Percentiles rank a stretch among this genome's conserved stretches.
These are phyloP conservation scores for Boloria euphrosyne DNA, from an alignment of 2,888 invertebrate genomes.

Conservation along the genomic window DNA sequence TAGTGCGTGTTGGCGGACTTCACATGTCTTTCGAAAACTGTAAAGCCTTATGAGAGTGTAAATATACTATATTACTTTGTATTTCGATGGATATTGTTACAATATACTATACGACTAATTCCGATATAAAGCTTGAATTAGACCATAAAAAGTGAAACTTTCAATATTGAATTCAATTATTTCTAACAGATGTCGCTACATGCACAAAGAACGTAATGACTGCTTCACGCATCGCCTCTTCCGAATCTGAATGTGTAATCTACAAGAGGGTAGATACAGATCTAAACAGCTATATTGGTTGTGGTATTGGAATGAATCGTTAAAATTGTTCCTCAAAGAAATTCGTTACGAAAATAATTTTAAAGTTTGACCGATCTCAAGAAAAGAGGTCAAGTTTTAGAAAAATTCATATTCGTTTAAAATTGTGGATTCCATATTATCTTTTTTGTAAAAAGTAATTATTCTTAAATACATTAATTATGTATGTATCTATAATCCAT, in stretches of 20 bases:
- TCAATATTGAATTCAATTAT: slow-evolving; percentile 4
- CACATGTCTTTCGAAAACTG: no score
- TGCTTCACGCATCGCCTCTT: slow-evolving; percentile 60
- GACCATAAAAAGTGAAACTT: background rate
- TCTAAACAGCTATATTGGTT: slow-evolving; percentile 59
- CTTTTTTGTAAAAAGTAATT: no score
- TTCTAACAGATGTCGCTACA: slow-evolving; percentile 43
- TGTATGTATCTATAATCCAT: no score
- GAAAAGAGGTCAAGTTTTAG: background rate
- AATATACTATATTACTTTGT: no score
- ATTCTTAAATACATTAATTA: no score
- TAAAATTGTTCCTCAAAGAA: slow-evolving; percentile 20
- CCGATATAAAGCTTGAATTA: no score
- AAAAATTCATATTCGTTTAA: no score
- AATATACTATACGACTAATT: no score
- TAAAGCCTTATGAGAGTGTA: no score
- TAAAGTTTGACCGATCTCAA: background rate
- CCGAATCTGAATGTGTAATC: slow-evolving; percentile 34
- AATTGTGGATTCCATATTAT: no score
- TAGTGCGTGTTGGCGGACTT: no score
- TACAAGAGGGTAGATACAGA: slow-evolving; percentile 66
- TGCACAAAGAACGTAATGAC: slow-evolving; percentile 27
- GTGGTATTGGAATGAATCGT: slow-evolving; percentile 34
- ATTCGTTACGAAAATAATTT: slow-evolving; percentile 14
- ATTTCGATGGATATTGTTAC: no score